These are phyloP conservation scores for Odontomyia ornata DNA, from an alignment of 2,888 invertebrate genomes.

Conservation along the genomic window DNA sequence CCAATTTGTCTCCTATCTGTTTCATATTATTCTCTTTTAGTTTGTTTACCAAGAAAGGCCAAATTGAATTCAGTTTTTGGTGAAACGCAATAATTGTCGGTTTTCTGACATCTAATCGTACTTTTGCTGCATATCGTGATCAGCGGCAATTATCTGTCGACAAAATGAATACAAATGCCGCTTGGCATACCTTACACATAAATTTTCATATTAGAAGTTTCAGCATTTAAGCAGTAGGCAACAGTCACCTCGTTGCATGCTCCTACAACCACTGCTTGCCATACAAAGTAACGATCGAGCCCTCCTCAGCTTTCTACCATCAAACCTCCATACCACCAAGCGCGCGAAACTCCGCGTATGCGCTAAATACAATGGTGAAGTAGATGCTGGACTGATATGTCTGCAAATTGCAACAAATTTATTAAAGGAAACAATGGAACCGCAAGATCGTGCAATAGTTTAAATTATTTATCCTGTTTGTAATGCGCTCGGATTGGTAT, in stretches of 20 bases:
- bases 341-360: background rate
- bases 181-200: slow-evolving; percentile 25
- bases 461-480: slow-evolving; percentile 36
- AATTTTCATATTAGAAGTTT: slow-evolving; percentile 29
- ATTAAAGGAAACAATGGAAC: slow-evolving; percentile 37
- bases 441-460: slow-evolving; percentile 33
- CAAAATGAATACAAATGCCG: slow-evolving; percentile 30
- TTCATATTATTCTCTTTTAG: background rate
- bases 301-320: background rate
- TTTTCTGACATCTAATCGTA: slow-evolving; percentile 34
- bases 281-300: background rate
- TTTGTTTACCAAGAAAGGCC: background rate
- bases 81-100: slow-evolving; percentile 40
- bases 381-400: slow-evolving; percentile 30
- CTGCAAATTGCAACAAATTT: slow-evolving; percentile 42
- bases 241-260: background rate
- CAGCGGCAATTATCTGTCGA: slow-evolving; percentile 33
- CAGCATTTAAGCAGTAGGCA: slow-evolving; percentile 12
- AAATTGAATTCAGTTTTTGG: slow-evolving; percentile 24
- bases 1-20: background rate
- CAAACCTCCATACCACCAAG: background rate
- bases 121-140: slow-evolving; percentile 34
- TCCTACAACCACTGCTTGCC: background rate
- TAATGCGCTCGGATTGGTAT: slow-evolving; percentile 15
- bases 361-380: slow-evolving; percentile 11